phyloP scores from a whole-genome alignment of 1,140 invertebrate species.

The Penaeus vannamei region DNA sequence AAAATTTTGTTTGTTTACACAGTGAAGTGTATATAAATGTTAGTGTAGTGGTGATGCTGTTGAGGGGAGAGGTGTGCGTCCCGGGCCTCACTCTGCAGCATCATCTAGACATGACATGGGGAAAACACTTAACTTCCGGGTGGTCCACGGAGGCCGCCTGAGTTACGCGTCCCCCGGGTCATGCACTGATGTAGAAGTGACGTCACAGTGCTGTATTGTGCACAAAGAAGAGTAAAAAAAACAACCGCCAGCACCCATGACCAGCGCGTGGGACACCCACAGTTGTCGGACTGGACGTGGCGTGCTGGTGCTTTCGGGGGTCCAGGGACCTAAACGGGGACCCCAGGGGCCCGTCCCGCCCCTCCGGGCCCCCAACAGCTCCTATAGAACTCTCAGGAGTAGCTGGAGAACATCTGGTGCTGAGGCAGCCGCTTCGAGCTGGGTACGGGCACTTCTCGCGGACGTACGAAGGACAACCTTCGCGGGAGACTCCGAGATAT shows the following conservation, averaged over 20 bases:
- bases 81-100: slow-evolving; percentile 3
- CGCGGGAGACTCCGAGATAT: slow-evolving; percentile 23
- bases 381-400: slow-evolving; percentile 22
- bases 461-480: neutral
- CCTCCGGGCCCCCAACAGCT: slow-evolving; percentile 52
- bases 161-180: too few species aligned
- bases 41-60: slow-evolving; percentile 1
- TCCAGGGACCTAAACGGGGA: slow-evolving; percentile 50
- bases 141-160: neutral
- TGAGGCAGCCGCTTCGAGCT: slow-evolving; percentile 11
- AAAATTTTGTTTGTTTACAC: neutral
- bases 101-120: slow-evolving; percentile 37
- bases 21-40: slow-evolving; percentile 7
- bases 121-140: slow-evolving; percentile 51
- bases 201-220: too few species aligned
- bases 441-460: neutral
- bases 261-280: slow-evolving; percentile 17
- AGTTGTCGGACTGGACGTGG: slow-evolving; percentile 64
- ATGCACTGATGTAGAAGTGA: too few species aligned
- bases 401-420: slow-evolving; percentile 23
- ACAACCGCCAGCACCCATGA: slow-evolving; percentile 45
- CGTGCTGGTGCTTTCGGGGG: slow-evolving; percentile 67
- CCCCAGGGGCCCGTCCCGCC: slow-evolving; percentile 46
- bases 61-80: neutral
- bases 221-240: too few species aligned